Evolutionary conservation across 1,140 invertebrate genomes (phyloP), one percentile per base, ranked within the genome.

Genomic region (Danaus plexippus): DNA sequence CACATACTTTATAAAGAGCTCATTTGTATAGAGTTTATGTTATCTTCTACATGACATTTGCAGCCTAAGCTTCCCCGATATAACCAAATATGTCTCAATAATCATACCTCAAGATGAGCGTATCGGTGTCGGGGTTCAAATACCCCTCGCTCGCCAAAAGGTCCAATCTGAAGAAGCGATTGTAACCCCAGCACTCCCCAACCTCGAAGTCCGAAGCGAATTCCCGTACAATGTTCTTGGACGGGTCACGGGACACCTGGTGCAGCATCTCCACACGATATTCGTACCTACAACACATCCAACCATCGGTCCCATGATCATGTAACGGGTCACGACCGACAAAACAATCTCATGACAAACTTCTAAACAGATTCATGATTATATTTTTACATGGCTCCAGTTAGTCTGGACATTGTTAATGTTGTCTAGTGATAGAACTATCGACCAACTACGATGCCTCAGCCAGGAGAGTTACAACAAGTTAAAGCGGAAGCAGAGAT

Each of bases 161-260:
- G 88, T 97, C 96, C 48, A 98, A 89, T 52, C 96, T 88, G 81
- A 97, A 98, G 85, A 98, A 98, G 61, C 96, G 88, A 80, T 97
- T 98, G 78, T 98, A 98, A 9, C 96, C 96, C 96, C 96, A 98
- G 77, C 96, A 98, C 89, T 98, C 96, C n/a, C 96, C 96, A 59
- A 97, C 95, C 88, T 97, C 96, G 89, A 98, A 98, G 87, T 97
- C 96, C 1, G 96, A 97, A 0, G 96, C 95, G 87, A 97, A 98
- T 89, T 95, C 93, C 58, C 93, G 88, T 9, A 97, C 94, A 67
- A 97, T 97, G 78, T 97, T 97, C 88, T 97, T 97, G 64, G 91
- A 93, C 1, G 93, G 90, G 76, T 97, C 96, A 51, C 92, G 89
- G 8, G 93, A 93, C 9, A 92, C 92, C 81, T 97, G 95, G 84